phyloP scores from a whole-genome alignment of 2,888 invertebrate genomes.

The Cactoblastis cactorum region DNA sequence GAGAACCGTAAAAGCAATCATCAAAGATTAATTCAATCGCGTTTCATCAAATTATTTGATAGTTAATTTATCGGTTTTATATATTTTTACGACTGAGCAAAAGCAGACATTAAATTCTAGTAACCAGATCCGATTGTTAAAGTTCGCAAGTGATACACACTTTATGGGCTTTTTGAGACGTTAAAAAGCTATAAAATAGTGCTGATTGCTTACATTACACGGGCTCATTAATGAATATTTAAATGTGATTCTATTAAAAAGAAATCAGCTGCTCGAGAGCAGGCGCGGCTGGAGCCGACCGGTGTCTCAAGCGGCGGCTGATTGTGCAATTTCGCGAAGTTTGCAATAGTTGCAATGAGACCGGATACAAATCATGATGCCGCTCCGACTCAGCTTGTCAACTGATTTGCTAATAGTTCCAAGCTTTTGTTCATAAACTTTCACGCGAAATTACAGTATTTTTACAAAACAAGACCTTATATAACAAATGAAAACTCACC shows the following conservation, averaged over 20 bases:
- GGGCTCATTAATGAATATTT: constrained; percentile 4
- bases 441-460: background rate
- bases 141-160: background rate
- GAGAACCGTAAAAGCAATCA: background rate
- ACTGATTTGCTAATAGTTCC: background rate
- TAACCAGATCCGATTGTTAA: constrained; percentile 1
- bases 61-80: constrained; percentile 10
- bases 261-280: constrained; percentile 7
- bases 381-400: background rate
- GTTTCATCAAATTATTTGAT: constrained; percentile 7
- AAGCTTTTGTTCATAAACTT: background rate
- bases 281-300: background rate
- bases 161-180: background rate
- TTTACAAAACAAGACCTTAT: background rate
- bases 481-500: constrained; percentile 10
- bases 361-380: constrained; percentile 10
- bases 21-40: background rate
- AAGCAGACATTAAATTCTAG: background rate
- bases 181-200: constrained; percentile 8
- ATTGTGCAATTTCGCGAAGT: constrained; percentile 13
- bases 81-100: background rate
- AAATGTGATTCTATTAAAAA: background rate
- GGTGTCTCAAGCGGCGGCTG: background rate
- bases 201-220: constrained; percentile 3
- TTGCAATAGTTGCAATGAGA: constrained; percentile 10